Evolutionary conservation across 2,113 vertebrate species (phyloP).

Genomic region (Aspiorhynchus laticeps): DNA sequence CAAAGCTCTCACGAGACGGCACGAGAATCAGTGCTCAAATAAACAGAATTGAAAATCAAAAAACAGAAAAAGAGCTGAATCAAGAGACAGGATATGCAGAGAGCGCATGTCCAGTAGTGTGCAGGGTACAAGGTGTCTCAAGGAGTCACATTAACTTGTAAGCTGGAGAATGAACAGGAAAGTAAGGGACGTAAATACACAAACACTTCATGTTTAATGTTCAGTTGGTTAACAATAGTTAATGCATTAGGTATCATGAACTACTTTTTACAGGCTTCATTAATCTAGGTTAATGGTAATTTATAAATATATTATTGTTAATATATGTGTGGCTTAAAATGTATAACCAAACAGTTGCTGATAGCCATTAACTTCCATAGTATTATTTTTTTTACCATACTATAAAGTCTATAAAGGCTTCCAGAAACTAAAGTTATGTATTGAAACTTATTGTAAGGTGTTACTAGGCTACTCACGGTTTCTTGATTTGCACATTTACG

Average conservation of each 20-base stretch:
- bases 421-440: background rate
- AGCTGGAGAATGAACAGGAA: background rate
- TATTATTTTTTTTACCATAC: too few species aligned
- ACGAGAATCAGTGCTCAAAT: background rate
- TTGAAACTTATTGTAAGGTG: background rate
- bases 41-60: slow-evolving; percentile 7
- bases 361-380: too few species aligned
- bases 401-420: too few species aligned
- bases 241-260: background rate
- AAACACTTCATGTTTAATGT: background rate
- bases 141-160: too few species aligned
- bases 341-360: too few species aligned
- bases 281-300: background rate
- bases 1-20: slow-evolving; percentile 10
- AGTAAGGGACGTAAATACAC: background rate
- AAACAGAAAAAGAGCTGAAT: background rate
- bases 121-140: background rate
- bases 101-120: background rate
- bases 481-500: background rate
- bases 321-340: background rate
- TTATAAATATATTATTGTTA: background rate
- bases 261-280: background rate
- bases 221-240: background rate
- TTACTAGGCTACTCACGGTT: background rate
- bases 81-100: background rate